Evolutionary conservation across 1,140 invertebrate genomes (phyloP).

Genomic region (Nasonia giraulti): DNA sequence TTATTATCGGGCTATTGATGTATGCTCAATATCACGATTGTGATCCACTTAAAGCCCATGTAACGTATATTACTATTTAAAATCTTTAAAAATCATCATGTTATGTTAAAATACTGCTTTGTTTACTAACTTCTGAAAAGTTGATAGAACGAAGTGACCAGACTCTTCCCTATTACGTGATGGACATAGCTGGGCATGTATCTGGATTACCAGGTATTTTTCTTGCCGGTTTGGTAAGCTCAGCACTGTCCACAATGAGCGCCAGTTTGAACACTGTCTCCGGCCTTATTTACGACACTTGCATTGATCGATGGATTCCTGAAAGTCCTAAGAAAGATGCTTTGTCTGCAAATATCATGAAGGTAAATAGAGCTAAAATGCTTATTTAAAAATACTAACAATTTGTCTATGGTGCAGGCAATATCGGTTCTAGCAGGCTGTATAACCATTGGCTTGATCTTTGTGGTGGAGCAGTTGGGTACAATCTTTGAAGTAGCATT

Average conservation of each 20-base stretch:
- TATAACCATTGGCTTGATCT: constrained; percentile 74
- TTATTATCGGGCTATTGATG: constrained; percentile 75
- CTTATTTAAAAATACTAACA: background rate
- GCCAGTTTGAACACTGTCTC: constrained; percentile 75
- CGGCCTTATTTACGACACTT: constrained; percentile 77
- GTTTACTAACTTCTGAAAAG: constrained; percentile 73
- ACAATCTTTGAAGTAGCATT: constrained; percentile 69
- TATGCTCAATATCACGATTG: constrained; percentile 79
- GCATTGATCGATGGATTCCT: constrained; percentile 69
- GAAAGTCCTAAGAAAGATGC: constrained; percentile 60
- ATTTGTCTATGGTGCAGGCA: constrained; percentile 43
- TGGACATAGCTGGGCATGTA: constrained; percentile 75
- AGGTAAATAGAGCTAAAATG: constrained; percentile 49
- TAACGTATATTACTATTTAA: constrained; percentile 37
- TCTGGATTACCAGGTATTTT: constrained; percentile 82
- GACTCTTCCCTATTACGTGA: constrained; percentile 77
- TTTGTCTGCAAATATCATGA: constrained; percentile 66
- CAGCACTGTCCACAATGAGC: constrained; percentile 77
- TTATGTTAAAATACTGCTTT: constrained; percentile 68
- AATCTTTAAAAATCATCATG: background rate
- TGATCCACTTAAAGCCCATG: constrained; percentile 74
- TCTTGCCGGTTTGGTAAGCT: constrained; percentile 82
- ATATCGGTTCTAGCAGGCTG: constrained; percentile 70
- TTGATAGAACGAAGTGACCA: constrained; percentile 69
- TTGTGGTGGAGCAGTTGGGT: constrained; percentile 70